Base-by-base conservation (phyloP, 1,140 invertebrate genomes). In the Bombyx mandarina region DNA sequence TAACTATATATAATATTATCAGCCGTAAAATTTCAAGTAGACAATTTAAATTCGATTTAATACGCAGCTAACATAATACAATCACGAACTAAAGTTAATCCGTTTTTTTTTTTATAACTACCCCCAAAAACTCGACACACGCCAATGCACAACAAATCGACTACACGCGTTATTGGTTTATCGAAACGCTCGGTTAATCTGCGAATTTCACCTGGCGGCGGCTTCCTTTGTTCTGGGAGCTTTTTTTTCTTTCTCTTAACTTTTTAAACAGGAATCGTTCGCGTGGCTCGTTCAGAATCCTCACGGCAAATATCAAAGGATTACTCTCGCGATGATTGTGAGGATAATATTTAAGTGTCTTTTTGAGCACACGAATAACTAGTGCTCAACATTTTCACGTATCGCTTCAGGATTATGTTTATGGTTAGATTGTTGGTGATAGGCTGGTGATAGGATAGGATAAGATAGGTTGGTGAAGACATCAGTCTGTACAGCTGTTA, bases 151-250 rank as follows among this genome's bases (percentile, higher is more conserved):
- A 50, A 12, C 42, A 45, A 35, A 58, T 54, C 43, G 52, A 75
- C 67, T 73, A 71, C 56, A 80, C 65, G 71, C 71, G 68, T 72
- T 77, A 80, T 82, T 75, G 73, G 79, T 80, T 85, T 83, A 83
- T 82, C 82, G 76, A 69, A 35, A 85, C 82, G 76, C 75, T 72
- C 51, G 61, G 58, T 67, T 80, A 85, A 83, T 79, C 82, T 83
- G 80, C 77, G 67, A 82, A 75, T 80, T 79, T 80, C 65, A 65
- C 67, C 71, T 71, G 66, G 67, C 62, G 68, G 67, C 82, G 82
- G 82, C 66, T 42, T 45, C 65, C 77, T 85, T 85, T 83, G 80
- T 82, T 78, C 71, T 62, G 46, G 44, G 48, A 18, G 7, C 57
- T 58, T 67, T 73, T 78, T 77, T 75, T 73, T 69, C 58, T 75